Conservation (phyloP, 2,797 vertebrate genomes). For the Ispidina picta region DNA sequence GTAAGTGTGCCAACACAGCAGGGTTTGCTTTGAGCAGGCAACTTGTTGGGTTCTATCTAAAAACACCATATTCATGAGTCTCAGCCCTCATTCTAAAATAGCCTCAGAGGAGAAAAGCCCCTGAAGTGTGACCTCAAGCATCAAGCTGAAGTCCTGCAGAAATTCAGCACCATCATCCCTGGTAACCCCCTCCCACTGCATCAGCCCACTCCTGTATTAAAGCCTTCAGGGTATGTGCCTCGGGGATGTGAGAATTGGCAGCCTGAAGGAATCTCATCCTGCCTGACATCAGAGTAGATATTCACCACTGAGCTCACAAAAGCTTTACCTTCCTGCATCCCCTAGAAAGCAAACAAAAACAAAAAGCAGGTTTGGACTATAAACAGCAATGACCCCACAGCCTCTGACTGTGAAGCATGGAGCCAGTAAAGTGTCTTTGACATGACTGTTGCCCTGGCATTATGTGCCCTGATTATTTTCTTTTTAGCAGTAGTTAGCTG, state of each 20-base stretch:
- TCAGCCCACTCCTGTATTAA: not conserved
- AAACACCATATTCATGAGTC: not conserved
- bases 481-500: not conserved
- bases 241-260: not conserved
- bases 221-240: not conserved
- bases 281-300: not conserved
- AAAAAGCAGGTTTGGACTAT: not conserved
- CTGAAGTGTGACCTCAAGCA: not conserved
- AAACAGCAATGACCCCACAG: not conserved
- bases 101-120: not conserved
- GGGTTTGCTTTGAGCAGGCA: not conserved
- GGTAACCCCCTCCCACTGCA: accelerated
- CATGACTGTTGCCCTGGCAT: not conserved
- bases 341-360: not conserved
- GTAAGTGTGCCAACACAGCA: not conserved
- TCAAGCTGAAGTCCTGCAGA: not conserved
- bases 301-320: accelerated
- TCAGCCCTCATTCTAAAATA: not conserved
- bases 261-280: accelerated
- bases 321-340: not conserved
- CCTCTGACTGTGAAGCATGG: accelerated
- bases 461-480: not conserved
- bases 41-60: not conserved
- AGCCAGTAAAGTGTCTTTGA: not conserved
- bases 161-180: not conserved